Percentiles rank a stretch among this genome's conserved stretches.
Evolutionary conservation across 2,797 vertebrate genomes (phyloP).

Genomic region (Chelonia mydas): DNA sequence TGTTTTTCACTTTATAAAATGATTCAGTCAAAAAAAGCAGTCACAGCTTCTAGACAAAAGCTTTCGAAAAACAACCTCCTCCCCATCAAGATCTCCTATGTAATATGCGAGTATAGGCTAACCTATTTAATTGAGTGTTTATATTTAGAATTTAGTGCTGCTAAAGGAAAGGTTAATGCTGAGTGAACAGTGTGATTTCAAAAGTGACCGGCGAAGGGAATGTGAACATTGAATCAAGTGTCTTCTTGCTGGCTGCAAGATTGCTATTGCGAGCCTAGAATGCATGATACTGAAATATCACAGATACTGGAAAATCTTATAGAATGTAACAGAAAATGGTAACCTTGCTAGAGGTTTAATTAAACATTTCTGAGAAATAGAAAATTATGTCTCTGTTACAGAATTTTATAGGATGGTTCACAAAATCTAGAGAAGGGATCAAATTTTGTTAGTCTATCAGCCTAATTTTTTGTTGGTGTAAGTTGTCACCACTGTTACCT

Average conservation of each 20-base stretch:
- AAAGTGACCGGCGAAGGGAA: slow-evolving; percentile 19
- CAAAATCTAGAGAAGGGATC: slow-evolving; percentile 2
- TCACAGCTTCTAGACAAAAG: not conserved
- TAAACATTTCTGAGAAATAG: slow-evolving; percentile 9
- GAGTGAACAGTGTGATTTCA: slow-evolving; percentile 39
- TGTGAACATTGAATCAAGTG: slow-evolving; percentile 30
- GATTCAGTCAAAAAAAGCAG: not conserved
- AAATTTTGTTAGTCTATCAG: not conserved
- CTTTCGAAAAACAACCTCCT: not conserved
- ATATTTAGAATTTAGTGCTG: not conserved
- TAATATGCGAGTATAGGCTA: not conserved
- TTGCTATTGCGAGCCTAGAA: slow-evolving; percentile 56
- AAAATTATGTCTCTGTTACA: not conserved
- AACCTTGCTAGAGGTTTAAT: slow-evolving; percentile 54
- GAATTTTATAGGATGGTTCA: slow-evolving; percentile 11
- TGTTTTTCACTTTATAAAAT: slow-evolving; percentile 2
- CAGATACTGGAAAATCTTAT: slow-evolving; percentile 59
- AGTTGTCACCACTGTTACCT: not conserved
- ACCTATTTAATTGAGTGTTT: not conserved
- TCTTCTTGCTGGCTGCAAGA: not conserved
- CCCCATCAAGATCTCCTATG: not conserved
- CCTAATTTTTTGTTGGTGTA: not conserved
- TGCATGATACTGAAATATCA: slow-evolving; percentile 32
- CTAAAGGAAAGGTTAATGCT: slow-evolving; percentile 7
- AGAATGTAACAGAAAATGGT: slow-evolving; percentile 57